Base-by-base conservation (phyloP, 1,140 invertebrate species). In the Pseudomyrmex gracilis region DNA sequence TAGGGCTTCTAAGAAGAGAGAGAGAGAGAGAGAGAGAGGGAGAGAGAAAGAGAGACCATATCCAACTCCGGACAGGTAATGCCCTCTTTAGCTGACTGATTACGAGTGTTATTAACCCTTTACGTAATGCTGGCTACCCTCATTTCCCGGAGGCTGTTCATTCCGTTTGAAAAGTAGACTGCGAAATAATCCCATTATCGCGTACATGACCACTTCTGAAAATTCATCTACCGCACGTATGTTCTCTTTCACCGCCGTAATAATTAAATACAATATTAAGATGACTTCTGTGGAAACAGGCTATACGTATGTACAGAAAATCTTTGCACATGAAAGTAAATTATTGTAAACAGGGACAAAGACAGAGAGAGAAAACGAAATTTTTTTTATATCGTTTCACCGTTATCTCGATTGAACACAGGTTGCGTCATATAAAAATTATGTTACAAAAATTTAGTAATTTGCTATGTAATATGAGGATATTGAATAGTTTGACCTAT, bases 31-130 rank as follows among this genome's bases (percentile, higher is more conserved):
- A 71, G 64, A 82, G 74, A 71, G n/a, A n/a, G n/a, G n/a, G n/a
- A n/a, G n/a, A 64, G 49, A 71, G 5, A 34, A 5, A 34, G 58
- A 77, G 64, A 82, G 74, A 71, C 24, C 22, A 43, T 60, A 80
- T 58, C 45, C 80, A 47, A 73, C 80, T 82, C 80, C 15, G 80
- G 80, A 82, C 71, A 74, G 80, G 24, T 82, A 82, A 82, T 82
- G 80, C 70, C 80, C 71, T 82, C 80, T 82, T 82, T 82, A 82
- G 70, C 80, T 61, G 71, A 82, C 80, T 82, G 80, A 82, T 82
- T 82, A 82, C 60, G 57, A 74, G 55, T 64, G 80, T 82, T 82
- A 82, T 82, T 82, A 82, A 82, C 80, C 80, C 80, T 74, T 82
- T 82, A 82, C 71, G 80, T 82, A 82, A 82, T 82, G 57, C 20